Conservation (phyloP, 2,888 invertebrate species). For the Subacronicta megacephala region DNA sequence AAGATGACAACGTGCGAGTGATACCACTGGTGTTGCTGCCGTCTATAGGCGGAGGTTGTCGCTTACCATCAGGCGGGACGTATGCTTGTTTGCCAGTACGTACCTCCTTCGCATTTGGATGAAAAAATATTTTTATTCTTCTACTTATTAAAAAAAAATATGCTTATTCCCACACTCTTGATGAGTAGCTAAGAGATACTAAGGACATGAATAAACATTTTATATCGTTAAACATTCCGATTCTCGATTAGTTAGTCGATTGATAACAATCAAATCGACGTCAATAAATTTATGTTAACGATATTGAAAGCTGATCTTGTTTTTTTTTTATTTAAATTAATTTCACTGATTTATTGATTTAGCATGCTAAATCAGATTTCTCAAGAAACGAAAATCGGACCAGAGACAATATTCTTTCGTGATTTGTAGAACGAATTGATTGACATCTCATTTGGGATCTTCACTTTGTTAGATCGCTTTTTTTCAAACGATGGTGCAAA, state of each 20-base stretch:
- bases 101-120: too few relatives aligned
- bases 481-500: too few relatives aligned
- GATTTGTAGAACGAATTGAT: slow-evolving; percentile 28
- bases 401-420: slow-evolving; percentile 15
- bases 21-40: too few relatives aligned
- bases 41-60: too few relatives aligned
- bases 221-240: slow-evolving; percentile 29
- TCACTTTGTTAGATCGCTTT: neutral
- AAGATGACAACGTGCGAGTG: too few relatives aligned
- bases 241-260: slow-evolving; percentile 23
- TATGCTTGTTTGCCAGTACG: too few relatives aligned
- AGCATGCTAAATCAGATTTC: slow-evolving; percentile 27
- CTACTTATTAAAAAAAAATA: too few relatives aligned
- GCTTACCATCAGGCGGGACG: too few relatives aligned
- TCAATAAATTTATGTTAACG: slow-evolving; percentile 41
- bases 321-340: neutral
- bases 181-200: neutral
- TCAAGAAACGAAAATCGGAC: slow-evolving; percentile 16
- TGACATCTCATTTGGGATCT: slow-evolving; percentile 12
- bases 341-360: slow-evolving; percentile 4
- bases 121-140: too few relatives aligned
- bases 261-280: slow-evolving; percentile 23
- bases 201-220: slow-evolving; percentile 35
- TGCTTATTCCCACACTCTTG: too few relatives aligned
- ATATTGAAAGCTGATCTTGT: slow-evolving; percentile 28